Evolutionary conservation across 2,888 invertebrate species (phyloP).

Genomic region (Leptinotarsa tumamoca): DNA sequence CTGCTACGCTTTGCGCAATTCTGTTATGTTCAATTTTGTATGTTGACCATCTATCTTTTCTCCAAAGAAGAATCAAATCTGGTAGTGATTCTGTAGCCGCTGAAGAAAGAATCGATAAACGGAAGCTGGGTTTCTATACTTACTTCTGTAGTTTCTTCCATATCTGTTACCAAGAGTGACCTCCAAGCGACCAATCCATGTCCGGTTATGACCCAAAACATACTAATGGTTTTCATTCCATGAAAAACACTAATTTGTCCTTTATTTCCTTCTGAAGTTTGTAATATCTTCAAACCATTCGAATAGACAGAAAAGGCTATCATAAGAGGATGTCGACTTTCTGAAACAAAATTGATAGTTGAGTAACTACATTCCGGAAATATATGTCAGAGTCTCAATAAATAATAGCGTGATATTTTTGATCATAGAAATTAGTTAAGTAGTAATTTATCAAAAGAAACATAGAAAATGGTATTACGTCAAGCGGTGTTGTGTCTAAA

Average conservation of each 20-base stretch:
- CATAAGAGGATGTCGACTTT: conserved; percentile 46
- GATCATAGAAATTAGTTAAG: too few relatives aligned
- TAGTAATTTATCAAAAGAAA: too few relatives aligned
- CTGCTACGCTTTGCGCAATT: too few relatives aligned
- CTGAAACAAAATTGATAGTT: conserved; percentile 38
- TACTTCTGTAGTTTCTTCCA: not conserved
- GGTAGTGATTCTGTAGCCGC: too few relatives aligned
- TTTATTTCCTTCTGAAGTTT: conserved; percentile 46
- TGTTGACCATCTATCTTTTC: too few relatives aligned
- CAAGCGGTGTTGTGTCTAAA: too few relatives aligned
- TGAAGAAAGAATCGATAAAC: too few relatives aligned
- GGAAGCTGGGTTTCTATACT: conserved; percentile 1
- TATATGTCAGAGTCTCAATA: not conserved
- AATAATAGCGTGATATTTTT: too few relatives aligned
- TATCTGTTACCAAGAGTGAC: too few relatives aligned
- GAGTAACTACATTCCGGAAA: not conserved
- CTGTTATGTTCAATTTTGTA: too few relatives aligned
- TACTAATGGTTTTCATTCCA: conserved; percentile 58
- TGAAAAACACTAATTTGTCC: conserved; percentile 57
- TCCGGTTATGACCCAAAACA: conserved; percentile 59
- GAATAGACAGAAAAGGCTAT: conserved; percentile 54
- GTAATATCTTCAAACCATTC: conserved; percentile 55
- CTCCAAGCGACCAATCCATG: conserved; percentile 50
- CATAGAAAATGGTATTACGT: too few relatives aligned
- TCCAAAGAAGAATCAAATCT: too few relatives aligned